Percentiles rank a stretch among this genome's conserved stretches.
These are phyloP conservation scores for Gymnoscelis rufifasciata DNA, from an alignment of 2,888 invertebrate genomes.

Conservation along the genomic window DNA sequence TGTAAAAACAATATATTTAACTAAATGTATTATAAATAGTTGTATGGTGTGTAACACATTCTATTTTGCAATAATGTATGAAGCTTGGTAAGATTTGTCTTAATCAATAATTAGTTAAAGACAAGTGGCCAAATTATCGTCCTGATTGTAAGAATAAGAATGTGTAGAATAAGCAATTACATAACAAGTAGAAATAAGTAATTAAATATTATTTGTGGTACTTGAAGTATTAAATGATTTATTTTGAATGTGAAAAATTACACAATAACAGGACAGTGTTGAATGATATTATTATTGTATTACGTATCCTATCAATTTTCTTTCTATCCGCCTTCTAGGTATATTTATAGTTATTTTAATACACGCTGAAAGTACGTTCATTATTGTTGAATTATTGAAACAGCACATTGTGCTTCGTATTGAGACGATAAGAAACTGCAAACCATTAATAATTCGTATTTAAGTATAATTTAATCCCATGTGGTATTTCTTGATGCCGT, in stretches of 20 bases:
- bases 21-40: slow-evolving; percentile 16
- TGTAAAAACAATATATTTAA: slow-evolving; percentile 19
- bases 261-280: neutral
- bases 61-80: slow-evolving; percentile 40
- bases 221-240: slow-evolving; percentile 6
- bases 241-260: neutral
- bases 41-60: slow-evolving; percentile 34
- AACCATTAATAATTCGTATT: slow-evolving; percentile 14
- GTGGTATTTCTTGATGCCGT: slow-evolving; percentile 57
- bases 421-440: neutral
- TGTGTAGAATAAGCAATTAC: slow-evolving; percentile 29
- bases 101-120: slow-evolving; percentile 51
- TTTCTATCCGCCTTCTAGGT: slow-evolving; percentile 6
- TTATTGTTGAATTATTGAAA: neutral
- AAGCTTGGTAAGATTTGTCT: slow-evolving; percentile 46
- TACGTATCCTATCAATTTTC: neutral
- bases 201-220: slow-evolving; percentile 14
- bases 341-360: neutral
- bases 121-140: slow-evolving; percentile 77
- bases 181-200: slow-evolving; percentile 15
- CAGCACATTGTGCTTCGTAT: neutral
- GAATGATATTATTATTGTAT: slow-evolving; percentile 1
- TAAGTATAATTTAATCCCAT: slow-evolving; percentile 13
- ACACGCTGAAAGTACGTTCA: neutral
- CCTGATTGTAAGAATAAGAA: slow-evolving; percentile 42